These are phyloP conservation scores for Syngnathus acus DNA, from an alignment of 2,797 vertebrate species.

Conservation along the genomic window DNA sequence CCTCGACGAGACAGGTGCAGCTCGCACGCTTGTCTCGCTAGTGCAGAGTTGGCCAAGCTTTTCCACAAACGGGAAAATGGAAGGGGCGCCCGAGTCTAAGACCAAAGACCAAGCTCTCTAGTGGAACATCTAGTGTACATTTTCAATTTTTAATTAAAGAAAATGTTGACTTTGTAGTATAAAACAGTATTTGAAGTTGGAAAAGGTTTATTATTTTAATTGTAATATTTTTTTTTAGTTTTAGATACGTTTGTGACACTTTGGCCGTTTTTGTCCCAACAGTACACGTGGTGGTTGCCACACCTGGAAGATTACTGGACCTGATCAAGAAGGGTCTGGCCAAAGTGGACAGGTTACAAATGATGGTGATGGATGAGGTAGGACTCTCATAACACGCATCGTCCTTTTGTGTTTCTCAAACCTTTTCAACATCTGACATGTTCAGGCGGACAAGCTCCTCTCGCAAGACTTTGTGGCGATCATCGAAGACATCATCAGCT, in stretches of 20 bases:
- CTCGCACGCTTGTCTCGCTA: not conserved
- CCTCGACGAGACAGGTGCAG: slow-evolving; percentile 71
- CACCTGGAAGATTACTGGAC: slow-evolving; percentile 76
- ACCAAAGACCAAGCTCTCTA: too few species aligned
- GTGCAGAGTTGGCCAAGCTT: not conserved
- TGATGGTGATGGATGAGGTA: slow-evolving; percentile 83
- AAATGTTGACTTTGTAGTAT: too few species aligned
- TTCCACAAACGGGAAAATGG: too few species aligned
- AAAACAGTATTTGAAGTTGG: too few species aligned
- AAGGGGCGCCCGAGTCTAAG: too few species aligned
- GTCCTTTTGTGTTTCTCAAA: not conserved
- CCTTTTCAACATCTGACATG: not conserved
- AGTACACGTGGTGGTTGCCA: slow-evolving; percentile 79
- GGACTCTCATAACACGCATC: slow-evolving; percentile 2
- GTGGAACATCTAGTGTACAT: too few species aligned
- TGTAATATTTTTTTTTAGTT: not conserved
- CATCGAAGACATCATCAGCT: slow-evolving; percentile 78
- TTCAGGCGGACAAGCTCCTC: slow-evolving; percentile 78
- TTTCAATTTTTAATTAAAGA: too few species aligned
- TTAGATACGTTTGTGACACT: not conserved
- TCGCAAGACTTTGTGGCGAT: slow-evolving; percentile 79
- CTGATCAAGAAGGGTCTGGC: slow-evolving; percentile 78
- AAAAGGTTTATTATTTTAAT: too few species aligned
- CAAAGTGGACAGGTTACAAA: slow-evolving; percentile 72
- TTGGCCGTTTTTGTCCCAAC: not conserved